phyloP scores from a whole-genome alignment of 2,797 vertebrate species.

The Pterois miles region DNA sequence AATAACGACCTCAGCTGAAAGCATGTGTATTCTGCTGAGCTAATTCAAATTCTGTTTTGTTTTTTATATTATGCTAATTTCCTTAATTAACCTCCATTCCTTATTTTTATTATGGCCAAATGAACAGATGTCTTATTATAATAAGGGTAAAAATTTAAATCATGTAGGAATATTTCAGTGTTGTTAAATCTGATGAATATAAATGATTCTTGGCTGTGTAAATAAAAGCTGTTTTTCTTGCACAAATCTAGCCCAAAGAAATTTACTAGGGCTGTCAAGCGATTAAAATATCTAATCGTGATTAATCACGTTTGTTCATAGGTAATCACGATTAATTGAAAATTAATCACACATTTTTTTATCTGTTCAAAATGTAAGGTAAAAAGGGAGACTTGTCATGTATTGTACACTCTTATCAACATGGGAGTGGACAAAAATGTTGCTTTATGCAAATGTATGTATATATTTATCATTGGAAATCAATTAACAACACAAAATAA shows the following conservation, averaged over 20 bases:
- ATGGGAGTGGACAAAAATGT: too few relatives aligned
- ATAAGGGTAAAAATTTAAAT: conserved; percentile 1
- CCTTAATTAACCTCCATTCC: background rate
- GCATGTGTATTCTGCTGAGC: background rate
- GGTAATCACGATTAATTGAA: too few relatives aligned
- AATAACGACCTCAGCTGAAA: background rate
- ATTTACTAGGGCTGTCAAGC: background rate
- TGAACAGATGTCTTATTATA: background rate
- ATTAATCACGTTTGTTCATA: too few relatives aligned
- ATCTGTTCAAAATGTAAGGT: too few relatives aligned
- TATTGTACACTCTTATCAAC: too few relatives aligned
- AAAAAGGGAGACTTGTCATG: too few relatives aligned
- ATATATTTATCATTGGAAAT: too few relatives aligned
- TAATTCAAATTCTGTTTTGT: background rate
- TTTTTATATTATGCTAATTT: conserved; percentile 6
- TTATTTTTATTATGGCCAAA: background rate
- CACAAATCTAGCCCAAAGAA: background rate
- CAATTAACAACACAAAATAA: too few relatives aligned
- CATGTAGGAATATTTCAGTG: background rate
- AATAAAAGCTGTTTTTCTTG: background rate
- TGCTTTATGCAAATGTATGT: too few relatives aligned
- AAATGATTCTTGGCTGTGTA: background rate
- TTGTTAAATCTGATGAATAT: background rate
- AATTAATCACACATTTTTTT: too few relatives aligned
- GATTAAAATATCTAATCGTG: too few relatives aligned